Evolutionary conservation across 2,797 vertebrate species (phyloP), one percentile per base, ranked within the genome.

Genomic region (Serranus cabrilla): DNA sequence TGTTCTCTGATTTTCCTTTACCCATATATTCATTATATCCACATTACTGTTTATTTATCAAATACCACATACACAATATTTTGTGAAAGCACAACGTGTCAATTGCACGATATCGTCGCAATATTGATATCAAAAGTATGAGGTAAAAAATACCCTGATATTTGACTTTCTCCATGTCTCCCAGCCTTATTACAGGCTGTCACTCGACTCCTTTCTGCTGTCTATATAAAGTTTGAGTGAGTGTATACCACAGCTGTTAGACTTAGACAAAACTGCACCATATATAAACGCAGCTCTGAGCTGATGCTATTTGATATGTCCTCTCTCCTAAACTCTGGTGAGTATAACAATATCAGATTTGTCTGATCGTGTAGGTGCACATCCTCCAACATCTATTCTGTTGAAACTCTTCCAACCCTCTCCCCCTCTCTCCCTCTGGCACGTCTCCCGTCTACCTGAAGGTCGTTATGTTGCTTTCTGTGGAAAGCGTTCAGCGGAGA

Each of bases 401-500:
- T 59, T 76, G 52, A 73, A 57, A 72, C 42, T 59, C 49, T 34
- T 63, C 68, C 52, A 73, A 51, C 27, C 31, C 25, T 46, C 37
- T 34, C 40, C 31, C 51, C 67, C 45, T 40, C 50, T 72, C 68
- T 55, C 37, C 55, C 27, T 71, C 40, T 70, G 74, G 69, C 63
- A 55, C 56, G n/a, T 56, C 50, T 76, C 58, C 50, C 9, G 9
- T 74, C 54, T 9, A 61, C 68, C 63, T 52, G 82, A 90, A 91
- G 87, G 85, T 88, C 76, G 8, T 61, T n/a, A 5, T 16, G 56
- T 37, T 73, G 73, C 65, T 75, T 71, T 68, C 60, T 52, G 23
- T 55, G 61, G 46, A n/a, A 47, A 63, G 63, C n/a, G 31, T 76
- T 68, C 64, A 68, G 56, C 40, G n/a, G n/a, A 23, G 55, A 57